Evolutionary conservation across 2,888 invertebrate genomes (phyloP).

Genomic region (Podotricha telesiphe): DNA sequence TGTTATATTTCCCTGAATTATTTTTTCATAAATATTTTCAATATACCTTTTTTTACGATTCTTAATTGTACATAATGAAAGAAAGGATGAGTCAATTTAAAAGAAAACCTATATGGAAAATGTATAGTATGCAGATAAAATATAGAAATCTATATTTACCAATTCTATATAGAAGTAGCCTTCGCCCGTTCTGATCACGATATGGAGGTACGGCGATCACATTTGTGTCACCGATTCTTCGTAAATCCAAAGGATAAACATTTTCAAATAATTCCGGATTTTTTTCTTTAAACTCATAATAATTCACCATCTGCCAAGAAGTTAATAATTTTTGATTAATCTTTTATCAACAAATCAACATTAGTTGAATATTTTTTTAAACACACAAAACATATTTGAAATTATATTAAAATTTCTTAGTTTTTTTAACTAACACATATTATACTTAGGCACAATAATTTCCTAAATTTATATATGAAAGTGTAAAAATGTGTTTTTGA

Average conservation of each 20-base stretch:
- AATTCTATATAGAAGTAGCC: conserved; percentile 88
- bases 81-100: background rate
- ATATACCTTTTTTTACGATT: too few relatives aligned
- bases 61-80: too few relatives aligned
- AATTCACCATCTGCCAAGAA: conserved; percentile 86
- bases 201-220: conserved; percentile 90
- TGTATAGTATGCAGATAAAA: background rate
- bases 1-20: too few relatives aligned
- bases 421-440: background rate
- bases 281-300: conserved; percentile 89
- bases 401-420: background rate
- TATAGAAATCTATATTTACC: conserved; percentile 65
- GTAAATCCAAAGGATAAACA: conserved; percentile 86
- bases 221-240: conserved; percentile 86
- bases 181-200: conserved; percentile 88
- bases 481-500: background rate
- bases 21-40: too few relatives aligned
- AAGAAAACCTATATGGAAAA: background rate
- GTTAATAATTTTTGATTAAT: too few relatives aligned
- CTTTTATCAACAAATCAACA: too few relatives aligned
- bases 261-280: conserved; percentile 87
- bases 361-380: too few relatives aligned
- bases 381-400: background rate
- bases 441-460: background rate
- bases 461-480: background rate